Conservation (phyloP, 2,113 vertebrate species). For the Pungitius pungitius region DNA sequence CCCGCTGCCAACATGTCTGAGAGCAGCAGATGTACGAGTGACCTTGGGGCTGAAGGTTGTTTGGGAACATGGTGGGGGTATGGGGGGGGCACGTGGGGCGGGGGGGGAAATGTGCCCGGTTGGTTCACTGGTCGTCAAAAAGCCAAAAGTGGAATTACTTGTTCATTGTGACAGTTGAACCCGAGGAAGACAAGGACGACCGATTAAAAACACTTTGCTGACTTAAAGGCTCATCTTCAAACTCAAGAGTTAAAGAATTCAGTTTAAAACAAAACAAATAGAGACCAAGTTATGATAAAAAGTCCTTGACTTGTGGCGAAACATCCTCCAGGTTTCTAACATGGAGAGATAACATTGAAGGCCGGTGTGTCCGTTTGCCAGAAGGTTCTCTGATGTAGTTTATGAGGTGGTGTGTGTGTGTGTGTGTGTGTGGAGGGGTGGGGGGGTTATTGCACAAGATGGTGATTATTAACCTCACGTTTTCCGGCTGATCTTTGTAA, state of each 20-base stretch:
- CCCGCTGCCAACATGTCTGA: conserved; percentile 32
- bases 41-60: conserved; percentile 74
- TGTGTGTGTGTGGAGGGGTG: too few relatives aligned
- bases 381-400: not conserved
- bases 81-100: not conserved
- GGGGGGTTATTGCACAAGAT: not conserved
- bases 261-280: not conserved
- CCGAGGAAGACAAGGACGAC: conserved; percentile 35
- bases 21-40: conserved; percentile 49
- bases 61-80: not conserved
- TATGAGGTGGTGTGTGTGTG: too few relatives aligned
- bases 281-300: not conserved
- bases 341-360: conserved; percentile 15
- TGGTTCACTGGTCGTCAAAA: conserved; percentile 11
- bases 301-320: not conserved
- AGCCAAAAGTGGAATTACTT: not conserved
- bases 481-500: not conserved
- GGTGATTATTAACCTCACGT: not conserved
- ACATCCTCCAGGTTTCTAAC: conserved; percentile 17
- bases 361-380: not conserved
- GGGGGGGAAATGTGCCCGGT: conserved; percentile 25
- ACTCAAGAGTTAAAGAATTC: not conserved
- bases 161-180: conserved; percentile 49
- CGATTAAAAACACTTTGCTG: conserved; percentile 31
- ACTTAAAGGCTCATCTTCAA: not conserved